Evolutionary conservation across 2,888 invertebrate species (phyloP), one percentile per base, ranked within the genome.

Genomic region (Drosophila incognita): DNA sequence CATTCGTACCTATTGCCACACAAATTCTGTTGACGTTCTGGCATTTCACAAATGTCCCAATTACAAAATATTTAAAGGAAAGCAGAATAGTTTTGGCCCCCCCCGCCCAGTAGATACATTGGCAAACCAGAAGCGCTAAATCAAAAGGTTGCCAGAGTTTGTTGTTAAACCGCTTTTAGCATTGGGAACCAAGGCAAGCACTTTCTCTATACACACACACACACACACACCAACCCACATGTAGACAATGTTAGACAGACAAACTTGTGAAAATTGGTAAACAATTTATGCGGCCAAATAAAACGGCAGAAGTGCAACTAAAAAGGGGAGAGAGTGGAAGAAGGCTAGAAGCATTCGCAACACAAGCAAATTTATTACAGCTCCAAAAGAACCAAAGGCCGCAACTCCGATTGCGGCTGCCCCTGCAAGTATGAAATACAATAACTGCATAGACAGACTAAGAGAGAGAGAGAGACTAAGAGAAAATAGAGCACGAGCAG

Each of bases 261-360:
- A 70, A 75, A 75, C 74, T 90, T 85, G 86, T 79, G 89, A 90
- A 87, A 87, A 87, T 87, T 87, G 90, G 87, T 87, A 87, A 87
- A 88, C 87, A 87, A 87, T 90, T 90, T 87, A 90, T 87, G 87
- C 81, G 87, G 89, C 88, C 83, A 87, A 90, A 87, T 90, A 86
- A 86, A 90, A 85, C 72, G 74, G 76, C 70, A 73, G 52, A 54
- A 67, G 57, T 68, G 69, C 53, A 61, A 60, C 67, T 56, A 53
- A 58, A 60, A 46, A 2, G 18, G 10, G 15, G 54, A n/a, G 38
- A 11, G 6, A 35, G 35, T 6, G 29, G 27, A 27, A 62, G 52
- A 64, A 60, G 66, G 63, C 42, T 48, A 38, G 31, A 70, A 67
- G 73, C 68, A 72, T 64, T 74, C 81, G 83, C 81, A 79, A 65